Base-by-base conservation (phyloP, 1,140 invertebrate genomes). In the Metopolophium dirhodum region DNA sequence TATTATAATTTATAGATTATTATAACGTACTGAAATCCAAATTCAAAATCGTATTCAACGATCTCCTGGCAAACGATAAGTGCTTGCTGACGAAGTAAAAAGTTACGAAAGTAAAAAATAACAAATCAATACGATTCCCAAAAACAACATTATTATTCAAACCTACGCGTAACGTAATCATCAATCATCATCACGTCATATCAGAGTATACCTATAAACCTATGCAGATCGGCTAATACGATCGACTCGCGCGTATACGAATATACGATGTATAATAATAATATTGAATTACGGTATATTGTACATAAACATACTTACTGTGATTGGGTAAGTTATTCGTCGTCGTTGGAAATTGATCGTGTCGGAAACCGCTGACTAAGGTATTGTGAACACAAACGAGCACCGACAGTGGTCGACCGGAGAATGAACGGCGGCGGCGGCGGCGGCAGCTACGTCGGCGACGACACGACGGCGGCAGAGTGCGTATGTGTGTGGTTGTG, bases 361-460 rank as follows among this genome's bases (percentile, higher is more conserved):
- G 30, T 26, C 18, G 20, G 8, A 37, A 45, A 7, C 9, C 90
- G 41, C 6, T 77, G 61, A 11, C 9, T 86, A 30, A 47, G 18
- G 45, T 47, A 26, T 1, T 9, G 37, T 47, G 26, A 47, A 90
- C 35, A 45, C 47, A 83, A 30, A 83, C 91, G 22, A 92, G 22
- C 77, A 83, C 45, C 47, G 77, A 92, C 91, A 54, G 91, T 54
- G 91, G 77, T 51, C 91, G 91, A 92, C 47, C 26, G 77, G 45
- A 83, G 91, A 92, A 92, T 83, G 91, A 92, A 82, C 77, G 47
- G 51, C 51, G 47, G 47, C 90, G 61, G 47, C 90, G 61, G 30
- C 89, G 68, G 47, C 68, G 41, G 37, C 41, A 8, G 68, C 57
- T 57, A 57, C n/a, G 20, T 35, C 45, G 47, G 77, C 7, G n/a